Base-by-base conservation (phyloP, 2,888 invertebrate species). In the Rhyacophila evoluta region DNA sequence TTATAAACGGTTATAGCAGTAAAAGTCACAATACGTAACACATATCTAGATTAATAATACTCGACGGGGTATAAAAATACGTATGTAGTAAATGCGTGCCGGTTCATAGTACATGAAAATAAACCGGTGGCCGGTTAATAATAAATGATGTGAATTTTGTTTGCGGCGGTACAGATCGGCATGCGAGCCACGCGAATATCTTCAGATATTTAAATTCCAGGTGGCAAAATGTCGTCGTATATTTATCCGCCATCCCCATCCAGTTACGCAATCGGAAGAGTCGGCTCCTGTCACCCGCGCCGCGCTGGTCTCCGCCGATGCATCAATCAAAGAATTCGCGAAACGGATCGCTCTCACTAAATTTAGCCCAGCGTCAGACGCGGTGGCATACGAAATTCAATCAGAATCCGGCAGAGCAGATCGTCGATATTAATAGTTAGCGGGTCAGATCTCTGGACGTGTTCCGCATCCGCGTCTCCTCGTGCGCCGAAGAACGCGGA, bases 361-460 rank as follows among this genome's bases (percentile, higher is more conserved):
- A 25, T 55, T 55, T 55, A 55, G 55, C 55, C 15, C 19, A n/a
- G 15, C 55, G 55, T 55, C 55, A 19, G 55, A 55, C 55, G 55
- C 19, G 10, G 19, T 19, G 55, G 55, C 12, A 10, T 10, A 10
- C 55, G 55, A 19, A 55, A 19, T 19, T 19, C 55, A n/a, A 55
- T 55, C 55, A 55, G 55, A 55, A 55, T 55, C 81, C 81, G 80
- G 80, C 75, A 79, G 81, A 79, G 75, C 75, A 67, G 75, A 55
- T 75, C 79, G 79, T 67, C 38, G 74, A 72, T 82, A 82, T 80
- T 82, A 79, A 82, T 82, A 82, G 81, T 82, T 75, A 75, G 72
- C 81, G 75, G 81, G 80, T 82, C 81, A 80, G 72, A 55, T 33
- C 29, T 33, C 15, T 19, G 55, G 55, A 12, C 55, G 55, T 25